Percentiles rank a stretch among this genome's conserved stretches.
These are phyloP conservation scores for Drosophila miranda DNA, from an alignment of 1,140 invertebrate species.

Conservation along the genomic window DNA sequence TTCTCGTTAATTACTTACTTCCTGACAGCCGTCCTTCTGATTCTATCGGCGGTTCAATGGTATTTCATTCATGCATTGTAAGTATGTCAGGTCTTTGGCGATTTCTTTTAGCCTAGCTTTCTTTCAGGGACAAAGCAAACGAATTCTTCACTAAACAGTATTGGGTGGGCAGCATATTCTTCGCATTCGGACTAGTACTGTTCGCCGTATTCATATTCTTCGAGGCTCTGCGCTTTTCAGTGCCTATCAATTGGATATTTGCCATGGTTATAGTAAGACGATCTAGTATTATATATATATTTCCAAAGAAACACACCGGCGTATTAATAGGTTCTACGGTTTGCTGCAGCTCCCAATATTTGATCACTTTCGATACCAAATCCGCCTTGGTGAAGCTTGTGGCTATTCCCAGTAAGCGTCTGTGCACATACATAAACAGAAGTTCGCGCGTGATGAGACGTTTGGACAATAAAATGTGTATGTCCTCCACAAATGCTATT, in stretches of 20 bases:
- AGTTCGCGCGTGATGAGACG: slow-evolving; percentile 82
- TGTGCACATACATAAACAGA: slow-evolving; percentile 83
- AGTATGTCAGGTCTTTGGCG: not conserved
- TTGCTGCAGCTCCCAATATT: slow-evolving; percentile 77
- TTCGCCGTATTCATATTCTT: slow-evolving; percentile 52
- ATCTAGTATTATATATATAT: too few relatives aligned
- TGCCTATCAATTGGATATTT: slow-evolving; percentile 51
- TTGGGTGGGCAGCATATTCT: slow-evolving; percentile 40
- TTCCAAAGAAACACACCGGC: not conserved
- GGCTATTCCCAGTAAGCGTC: slow-evolving; percentile 70
- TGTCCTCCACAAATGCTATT: slow-evolving; percentile 79
- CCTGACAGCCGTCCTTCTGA: slow-evolving; percentile 4
- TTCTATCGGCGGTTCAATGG: slow-evolving; percentile 37
- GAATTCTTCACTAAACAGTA: slow-evolving; percentile 18
- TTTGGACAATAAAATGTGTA: slow-evolving; percentile 81
- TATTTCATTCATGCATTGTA: slow-evolving; percentile 35
- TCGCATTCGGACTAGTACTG: slow-evolving; percentile 32
- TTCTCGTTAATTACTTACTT: slow-evolving; percentile 18
- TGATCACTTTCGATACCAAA: slow-evolving; percentile 80
- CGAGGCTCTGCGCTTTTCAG: slow-evolving; percentile 41
- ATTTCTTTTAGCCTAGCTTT: too few relatives aligned
- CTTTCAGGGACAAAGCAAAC: not conserved
- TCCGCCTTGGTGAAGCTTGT: slow-evolving; percentile 83
- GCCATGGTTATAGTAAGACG: slow-evolving; percentile 46
- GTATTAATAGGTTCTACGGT: not conserved